Base-by-base conservation (phyloP, 2,113 vertebrate genomes). In the Psettodes erumei region DNA sequence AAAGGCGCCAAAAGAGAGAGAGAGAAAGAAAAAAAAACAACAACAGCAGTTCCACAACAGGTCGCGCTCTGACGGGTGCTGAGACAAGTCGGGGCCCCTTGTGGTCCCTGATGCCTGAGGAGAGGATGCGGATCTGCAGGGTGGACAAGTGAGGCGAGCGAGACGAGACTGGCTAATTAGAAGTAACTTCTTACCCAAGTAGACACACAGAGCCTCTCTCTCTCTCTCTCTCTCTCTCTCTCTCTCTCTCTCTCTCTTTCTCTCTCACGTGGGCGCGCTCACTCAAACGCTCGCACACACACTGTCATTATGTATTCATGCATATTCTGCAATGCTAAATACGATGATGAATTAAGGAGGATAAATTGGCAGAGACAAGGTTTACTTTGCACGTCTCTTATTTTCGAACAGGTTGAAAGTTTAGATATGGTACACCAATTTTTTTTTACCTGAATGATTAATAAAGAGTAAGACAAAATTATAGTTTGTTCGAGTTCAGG, bases 151-250 rank as follows among this genome's bases (percentile, higher is more conserved):
- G 93, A 92, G 86, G 85, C 75, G 73, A 85, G 62, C 80, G 83
- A 89, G 85, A 83, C 67, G 83, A 92, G 92, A 83, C 87, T 89
- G 93, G 93, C 94, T 95, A 95, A 95, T 94, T 95, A 94, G 84
- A 94, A 89, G 86, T 79, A 88, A 93, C 84, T 93, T 91, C 89
- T 91, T 89, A 91, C 82, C 83, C 75, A 88, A 92, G 91, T 92
- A 91, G 85, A 90, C 81, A 83, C 87, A 32, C 82, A 91, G 80
- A 88, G 75, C 85, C 66, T 59, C 63, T 33, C 79, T 42, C 79
- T 67, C 74, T 75, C 77, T 71, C 68, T 62, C 71, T 67, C 55
- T 68, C n/a, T 45, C 61, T 50, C 80, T 61, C 68, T 68, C 79
- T 63, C 67, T 51, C 77, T 60, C 65, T 45, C 50, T 72, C 73